A percentile compares a stretch with the other conserved stretches of the same genome.
Conservation (phyloP, 2,797 vertebrate genomes). For the Phataginus tetradactyla region DNA sequence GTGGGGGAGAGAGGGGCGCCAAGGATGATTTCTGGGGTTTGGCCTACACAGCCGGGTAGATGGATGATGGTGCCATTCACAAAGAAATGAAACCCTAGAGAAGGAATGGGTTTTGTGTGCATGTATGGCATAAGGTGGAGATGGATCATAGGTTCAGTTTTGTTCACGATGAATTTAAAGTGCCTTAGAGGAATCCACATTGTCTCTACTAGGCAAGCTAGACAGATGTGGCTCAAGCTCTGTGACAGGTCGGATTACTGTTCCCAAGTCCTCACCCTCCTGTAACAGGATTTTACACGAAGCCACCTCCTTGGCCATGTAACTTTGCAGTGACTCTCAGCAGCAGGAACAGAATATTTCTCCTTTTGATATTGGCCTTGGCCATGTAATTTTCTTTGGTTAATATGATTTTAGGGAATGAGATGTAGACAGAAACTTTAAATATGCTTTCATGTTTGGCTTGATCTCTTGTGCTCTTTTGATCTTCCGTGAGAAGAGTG, state of each 20-base stretch:
- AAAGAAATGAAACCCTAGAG: neutral
- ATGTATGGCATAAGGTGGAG: neutral
- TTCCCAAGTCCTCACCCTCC: neutral
- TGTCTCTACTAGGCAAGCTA: neutral
- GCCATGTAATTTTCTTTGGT: neutral
- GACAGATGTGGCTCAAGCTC: neutral
- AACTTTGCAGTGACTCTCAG: neutral
- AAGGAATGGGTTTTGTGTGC: neutral
- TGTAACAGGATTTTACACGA: neutral
- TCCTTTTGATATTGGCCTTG: neutral
- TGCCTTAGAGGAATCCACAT: neutral
- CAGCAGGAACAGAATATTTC: neutral
- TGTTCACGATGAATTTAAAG: slow-evolving; percentile 3
- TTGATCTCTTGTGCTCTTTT: neutral
- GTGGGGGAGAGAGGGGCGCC: neutral
- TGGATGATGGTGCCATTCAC: neutral
- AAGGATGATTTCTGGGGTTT: neutral
- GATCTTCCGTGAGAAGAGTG: neutral
- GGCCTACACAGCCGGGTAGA: neutral
- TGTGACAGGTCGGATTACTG: neutral
- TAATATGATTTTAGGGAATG: neutral
- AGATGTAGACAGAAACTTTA: neutral
- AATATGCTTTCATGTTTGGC: neutral
- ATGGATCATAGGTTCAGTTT: neutral
- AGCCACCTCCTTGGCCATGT: neutral